Evolutionary conservation across 1,140 invertebrate genomes (phyloP), one percentile per base, ranked within the genome.

Genomic region (Procambarus virginalis): DNA sequence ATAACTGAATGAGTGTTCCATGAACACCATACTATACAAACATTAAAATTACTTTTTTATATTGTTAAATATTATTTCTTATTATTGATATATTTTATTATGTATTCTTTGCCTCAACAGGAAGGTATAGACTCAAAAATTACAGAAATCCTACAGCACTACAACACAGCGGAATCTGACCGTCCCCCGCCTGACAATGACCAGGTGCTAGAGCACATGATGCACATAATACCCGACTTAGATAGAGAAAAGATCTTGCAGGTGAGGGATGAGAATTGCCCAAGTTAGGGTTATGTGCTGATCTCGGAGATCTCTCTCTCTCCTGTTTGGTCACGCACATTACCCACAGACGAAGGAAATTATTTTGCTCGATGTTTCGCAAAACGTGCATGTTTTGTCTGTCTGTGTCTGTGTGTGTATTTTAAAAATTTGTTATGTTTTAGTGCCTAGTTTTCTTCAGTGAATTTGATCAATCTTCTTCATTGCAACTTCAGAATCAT

Each of bases 141-240:
- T 22, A 76, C 68, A 34, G 88, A 89, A 49, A 82, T 89, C 68
- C 80, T 89, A 17, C 58, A 76, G n/a, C 45, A 89, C n/a, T 89
- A 89, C 75, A 84, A 84, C 75, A 79, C 4, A 45, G 58, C 60
- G n/a, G 86, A 88, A 64, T 77, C 51, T 75, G 68, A 85, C 22
- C 78, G 49, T 12, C 60, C 78, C 8, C 73, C 76, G 9, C 75
- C 60, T 70, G 86, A 84, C 80, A 91, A 80, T 58, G 86, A 48
- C 3, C 81, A 88, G 46, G 81, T 91, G 34, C 20, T 98, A 92
- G 96, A 97, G 86, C 96, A 96, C 93, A 98, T 98, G 97, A 94
- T 97, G 20, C 96, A 97, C 91, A 94, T 98, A 93, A 89, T 89
- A 68, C 97, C 97, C 20, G 96, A 96, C 12, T 94, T 98, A 49